A percentile compares a stretch with the other conserved stretches of the same genome.
These are phyloP conservation scores for Graptemys geographica DNA, from an alignment of 2,797 vertebrate genomes.

Conservation along the genomic window DNA sequence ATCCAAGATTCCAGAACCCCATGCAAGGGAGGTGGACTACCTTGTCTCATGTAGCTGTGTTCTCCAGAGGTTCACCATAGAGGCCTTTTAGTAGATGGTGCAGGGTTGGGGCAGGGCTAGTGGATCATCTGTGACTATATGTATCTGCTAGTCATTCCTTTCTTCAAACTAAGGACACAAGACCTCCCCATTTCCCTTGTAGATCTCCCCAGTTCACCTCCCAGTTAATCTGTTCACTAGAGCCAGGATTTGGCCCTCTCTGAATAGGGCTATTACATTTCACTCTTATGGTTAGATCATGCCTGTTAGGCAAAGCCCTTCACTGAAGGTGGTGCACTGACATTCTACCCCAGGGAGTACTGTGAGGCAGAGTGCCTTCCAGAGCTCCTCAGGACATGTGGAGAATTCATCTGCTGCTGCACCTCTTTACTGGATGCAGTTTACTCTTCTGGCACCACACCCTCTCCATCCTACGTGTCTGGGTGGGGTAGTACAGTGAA, in stretches of 20 bases:
- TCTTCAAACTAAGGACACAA: background rate
- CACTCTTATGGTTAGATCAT: background rate
- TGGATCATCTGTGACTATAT: background rate
- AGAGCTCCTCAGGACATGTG: background rate
- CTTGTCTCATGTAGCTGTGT: background rate
- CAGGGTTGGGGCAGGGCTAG: background rate
- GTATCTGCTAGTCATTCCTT: background rate
- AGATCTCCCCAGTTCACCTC: background rate
- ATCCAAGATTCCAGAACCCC: background rate
- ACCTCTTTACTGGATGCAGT: background rate
- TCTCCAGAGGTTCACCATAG: background rate
- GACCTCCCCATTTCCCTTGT: background rate
- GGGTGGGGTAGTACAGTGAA: background rate
- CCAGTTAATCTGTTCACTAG: background rate
- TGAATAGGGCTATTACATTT: background rate
- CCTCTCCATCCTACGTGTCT: background rate
- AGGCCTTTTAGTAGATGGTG: background rate
- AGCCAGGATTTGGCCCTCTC: background rate
- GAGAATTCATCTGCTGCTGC: background rate
- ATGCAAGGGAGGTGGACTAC: fast-evolving
- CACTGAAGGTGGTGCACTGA: background rate
- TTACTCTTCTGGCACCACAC: background rate
- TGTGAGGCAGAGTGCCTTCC: background rate
- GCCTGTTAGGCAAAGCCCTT: background rate
- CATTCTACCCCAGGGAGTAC: fast-evolving